Percentiles rank a stretch among this genome's conserved stretches.
phyloP scores from a whole-genome alignment of 2,888 invertebrate genomes.

The Drosophila buzzatii region DNA sequence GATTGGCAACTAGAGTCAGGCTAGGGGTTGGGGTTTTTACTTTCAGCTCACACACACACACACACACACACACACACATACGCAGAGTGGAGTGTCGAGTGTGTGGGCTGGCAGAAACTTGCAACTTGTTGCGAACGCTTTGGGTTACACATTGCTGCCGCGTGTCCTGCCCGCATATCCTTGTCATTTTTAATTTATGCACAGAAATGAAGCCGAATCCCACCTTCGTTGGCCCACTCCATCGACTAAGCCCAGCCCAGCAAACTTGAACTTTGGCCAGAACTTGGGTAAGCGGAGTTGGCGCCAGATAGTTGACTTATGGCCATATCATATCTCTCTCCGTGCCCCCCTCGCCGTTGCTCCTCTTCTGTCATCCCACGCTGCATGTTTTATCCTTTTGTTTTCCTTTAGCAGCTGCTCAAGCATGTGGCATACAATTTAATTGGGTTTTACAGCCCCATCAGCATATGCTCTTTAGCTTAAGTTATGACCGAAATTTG shows the following conservation, averaged over 20 bases:
- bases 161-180: constrained; percentile 67
- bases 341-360: too few species aligned
- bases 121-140: constrained; percentile 68
- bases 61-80: not conserved
- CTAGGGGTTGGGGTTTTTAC: not conserved
- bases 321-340: constrained; percentile 49
- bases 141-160: constrained; percentile 48
- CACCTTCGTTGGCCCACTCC: not conserved
- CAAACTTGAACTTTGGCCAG: constrained; percentile 51
- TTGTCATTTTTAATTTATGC: constrained; percentile 77
- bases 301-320: constrained; percentile 60
- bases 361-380: not conserved
- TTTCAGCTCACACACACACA: constrained; percentile 32
- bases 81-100: constrained; percentile 1
- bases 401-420: constrained; percentile 14
- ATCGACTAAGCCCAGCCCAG: not conserved
- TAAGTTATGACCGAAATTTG: constrained; percentile 6
- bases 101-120: constrained; percentile 40
- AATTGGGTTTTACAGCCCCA: constrained; percentile 39
- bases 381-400: constrained; percentile 16
- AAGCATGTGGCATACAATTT: constrained; percentile 47
- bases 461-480: constrained; percentile 33
- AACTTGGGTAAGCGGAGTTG: constrained; percentile 26
- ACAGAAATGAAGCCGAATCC: constrained; percentile 47
- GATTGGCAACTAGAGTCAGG: constrained; percentile 1